Conservation (phyloP, 2,113 vertebrate species). For the Apteryx mantelli region DNA sequence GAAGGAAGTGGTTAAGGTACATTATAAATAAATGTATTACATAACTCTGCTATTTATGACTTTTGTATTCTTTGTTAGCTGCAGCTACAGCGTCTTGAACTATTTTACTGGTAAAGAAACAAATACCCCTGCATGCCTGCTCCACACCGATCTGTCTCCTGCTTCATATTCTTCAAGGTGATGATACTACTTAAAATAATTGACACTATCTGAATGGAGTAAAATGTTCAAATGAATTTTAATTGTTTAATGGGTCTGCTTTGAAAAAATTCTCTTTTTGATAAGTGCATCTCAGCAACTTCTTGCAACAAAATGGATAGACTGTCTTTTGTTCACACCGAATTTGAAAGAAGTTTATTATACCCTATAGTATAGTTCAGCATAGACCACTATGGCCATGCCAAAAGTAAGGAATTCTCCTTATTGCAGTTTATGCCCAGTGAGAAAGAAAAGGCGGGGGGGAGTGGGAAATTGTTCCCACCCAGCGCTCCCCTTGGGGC, state of each 20-base stretch:
- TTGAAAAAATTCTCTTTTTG: not conserved
- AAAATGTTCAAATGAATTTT: not conserved
- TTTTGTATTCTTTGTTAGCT: not conserved
- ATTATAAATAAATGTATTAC: slow-evolving; percentile 44
- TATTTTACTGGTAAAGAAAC: slow-evolving; percentile 11
- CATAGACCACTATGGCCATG: not conserved
- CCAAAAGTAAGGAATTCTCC: not conserved
- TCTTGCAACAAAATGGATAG: not conserved
- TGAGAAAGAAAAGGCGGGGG: not conserved
- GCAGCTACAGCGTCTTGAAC: slow-evolving; percentile 6
- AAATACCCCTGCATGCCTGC: not conserved
- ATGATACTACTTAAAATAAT: not conserved
- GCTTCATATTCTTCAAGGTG: not conserved
- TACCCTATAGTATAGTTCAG: not conserved
- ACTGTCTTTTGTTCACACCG: not conserved
- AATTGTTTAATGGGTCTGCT: not conserved
- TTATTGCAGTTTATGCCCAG: not conserved
- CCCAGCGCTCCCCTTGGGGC: not conserved
- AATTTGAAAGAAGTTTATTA: not conserved
- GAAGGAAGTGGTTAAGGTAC: not conserved
- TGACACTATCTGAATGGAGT: not conserved
- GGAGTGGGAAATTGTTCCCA: not conserved
- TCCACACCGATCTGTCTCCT: not conserved
- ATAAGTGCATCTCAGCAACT: not conserved
- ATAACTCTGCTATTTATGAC: slow-evolving; percentile 23